Conservation (phyloP, 2,888 invertebrate species). For the Erebia aethiops region DNA sequence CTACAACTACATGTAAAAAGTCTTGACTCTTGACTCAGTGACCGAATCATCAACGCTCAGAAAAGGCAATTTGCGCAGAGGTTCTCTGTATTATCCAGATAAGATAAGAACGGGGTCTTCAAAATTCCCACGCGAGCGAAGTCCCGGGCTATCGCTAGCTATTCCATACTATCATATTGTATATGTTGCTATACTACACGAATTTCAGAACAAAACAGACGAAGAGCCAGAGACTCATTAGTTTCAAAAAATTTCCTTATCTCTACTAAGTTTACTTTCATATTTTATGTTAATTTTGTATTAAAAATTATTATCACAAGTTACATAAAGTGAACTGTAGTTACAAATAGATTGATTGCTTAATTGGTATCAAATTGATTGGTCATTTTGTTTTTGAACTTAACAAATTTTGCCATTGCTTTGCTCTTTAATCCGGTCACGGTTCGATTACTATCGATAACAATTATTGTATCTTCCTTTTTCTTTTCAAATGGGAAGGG, state of each 20-base stretch:
- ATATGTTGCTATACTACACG: too few relatives aligned
- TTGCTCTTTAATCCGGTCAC: constrained; percentile 69
- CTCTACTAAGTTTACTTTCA: neutral
- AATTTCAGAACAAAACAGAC: too few relatives aligned
- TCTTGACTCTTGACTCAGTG: too few relatives aligned
- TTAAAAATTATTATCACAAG: neutral
- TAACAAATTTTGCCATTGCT: constrained; percentile 61
- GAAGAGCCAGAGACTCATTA: too few relatives aligned
- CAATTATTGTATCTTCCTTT: constrained; percentile 56
- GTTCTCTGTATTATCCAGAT: too few relatives aligned
- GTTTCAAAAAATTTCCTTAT: neutral
- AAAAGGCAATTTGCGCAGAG: too few relatives aligned
- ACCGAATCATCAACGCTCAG: too few relatives aligned
- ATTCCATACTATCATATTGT: too few relatives aligned
- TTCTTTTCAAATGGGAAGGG: constrained; percentile 44
- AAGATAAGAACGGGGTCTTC: too few relatives aligned
- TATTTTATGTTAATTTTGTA: neutral
- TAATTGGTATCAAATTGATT: constrained; percentile 34
- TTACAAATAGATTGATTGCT: neutral
- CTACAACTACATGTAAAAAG: too few relatives aligned
- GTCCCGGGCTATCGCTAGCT: too few relatives aligned
- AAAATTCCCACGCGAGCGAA: too few relatives aligned
- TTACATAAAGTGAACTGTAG: neutral
- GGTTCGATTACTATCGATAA: constrained; percentile 67
- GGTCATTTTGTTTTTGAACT: constrained; percentile 62